Base-by-base conservation (phyloP, 2,888 invertebrate species). In the Sesia apiformis region DNA sequence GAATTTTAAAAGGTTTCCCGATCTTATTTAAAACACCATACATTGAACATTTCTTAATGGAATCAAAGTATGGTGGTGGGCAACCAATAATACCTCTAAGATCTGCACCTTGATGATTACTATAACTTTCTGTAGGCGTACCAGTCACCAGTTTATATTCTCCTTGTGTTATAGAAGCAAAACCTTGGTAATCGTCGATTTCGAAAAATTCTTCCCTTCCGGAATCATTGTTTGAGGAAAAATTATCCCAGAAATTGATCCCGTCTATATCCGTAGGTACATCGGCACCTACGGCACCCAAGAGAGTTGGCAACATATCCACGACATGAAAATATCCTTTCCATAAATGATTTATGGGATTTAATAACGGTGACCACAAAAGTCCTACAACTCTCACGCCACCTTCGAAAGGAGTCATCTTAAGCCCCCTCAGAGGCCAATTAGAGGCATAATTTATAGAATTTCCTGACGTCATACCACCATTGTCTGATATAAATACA, bases 401-500 rank as follows among this genome's bases (percentile, higher is more conserved):
- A 4, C 97, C 98, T 80, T 98, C 97, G 86, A 93, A 96, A 0
- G 96, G 88, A 0, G 94, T 92, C 72, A 93, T 90, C 81, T 98
- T 97, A 70, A 70, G 62, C 49, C 96, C 96, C 75, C 94, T 90
- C 6, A 96, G 75, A n/a, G 96, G 96, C 90, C 92, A 94, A 80
- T 95, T 95, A 23, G 94, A 95, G 5, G 93, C 95, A 52, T 92
- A 91, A 78, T 96, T 97, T 53, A 90, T 74, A 69, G 93, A 92
- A 52, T 91, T 67, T 0, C 96, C 96, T 55, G 91, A 84, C 0
- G 95, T 93, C 52, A 95, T 95, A 0, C 94, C 96, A 0, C 97
- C 97, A 74, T 98, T 98, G 74, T 98, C 98, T 6, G 96, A 94
- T 63, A 94, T 92, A 74, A 98, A 98, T 1, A 96, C 79, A 54